phyloP scores from a whole-genome alignment of 2,797 vertebrate species.

The Smutsia temminckii region DNA sequence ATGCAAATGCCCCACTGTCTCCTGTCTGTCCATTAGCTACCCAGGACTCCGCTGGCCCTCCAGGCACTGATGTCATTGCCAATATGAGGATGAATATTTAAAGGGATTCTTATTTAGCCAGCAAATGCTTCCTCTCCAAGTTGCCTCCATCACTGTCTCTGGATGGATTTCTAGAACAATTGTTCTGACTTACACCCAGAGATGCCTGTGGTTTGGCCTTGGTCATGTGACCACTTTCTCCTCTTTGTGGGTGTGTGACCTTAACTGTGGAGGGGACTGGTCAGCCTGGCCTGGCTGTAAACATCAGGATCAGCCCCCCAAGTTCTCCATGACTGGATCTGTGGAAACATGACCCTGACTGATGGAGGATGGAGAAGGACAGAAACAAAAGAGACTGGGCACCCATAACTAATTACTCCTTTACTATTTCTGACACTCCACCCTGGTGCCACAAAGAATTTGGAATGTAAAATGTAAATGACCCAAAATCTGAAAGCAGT shows the following conservation, averaged over 20 bases:
- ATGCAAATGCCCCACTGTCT: not conserved
- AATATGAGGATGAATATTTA: conserved; percentile 33
- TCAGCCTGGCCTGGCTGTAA: not conserved
- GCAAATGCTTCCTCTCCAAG: not conserved
- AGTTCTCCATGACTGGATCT: not conserved
- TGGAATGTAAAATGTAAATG: not conserved
- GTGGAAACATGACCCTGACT: not conserved
- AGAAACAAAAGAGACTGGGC: not conserved
- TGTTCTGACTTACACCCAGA: not conserved
- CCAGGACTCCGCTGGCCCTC: not conserved
- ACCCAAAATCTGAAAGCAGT: not conserved
- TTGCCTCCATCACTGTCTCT: not conserved
- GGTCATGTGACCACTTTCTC: not conserved
- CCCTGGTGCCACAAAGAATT: not conserved
- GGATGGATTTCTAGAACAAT: not conserved
- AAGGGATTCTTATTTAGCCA: conserved; percentile 48
- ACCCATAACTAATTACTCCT: not conserved
- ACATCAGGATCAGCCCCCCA: not conserved
- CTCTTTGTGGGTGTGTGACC: not conserved
- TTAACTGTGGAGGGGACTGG: not conserved
- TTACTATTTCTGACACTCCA: not conserved
- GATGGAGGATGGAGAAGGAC: not conserved
- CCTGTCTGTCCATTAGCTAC: not conserved
- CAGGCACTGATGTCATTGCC: not conserved
- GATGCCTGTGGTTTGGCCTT: not conserved